Evolutionary conservation across 2,888 invertebrate species (phyloP).

Genomic region (Nomada hirtipes): DNA sequence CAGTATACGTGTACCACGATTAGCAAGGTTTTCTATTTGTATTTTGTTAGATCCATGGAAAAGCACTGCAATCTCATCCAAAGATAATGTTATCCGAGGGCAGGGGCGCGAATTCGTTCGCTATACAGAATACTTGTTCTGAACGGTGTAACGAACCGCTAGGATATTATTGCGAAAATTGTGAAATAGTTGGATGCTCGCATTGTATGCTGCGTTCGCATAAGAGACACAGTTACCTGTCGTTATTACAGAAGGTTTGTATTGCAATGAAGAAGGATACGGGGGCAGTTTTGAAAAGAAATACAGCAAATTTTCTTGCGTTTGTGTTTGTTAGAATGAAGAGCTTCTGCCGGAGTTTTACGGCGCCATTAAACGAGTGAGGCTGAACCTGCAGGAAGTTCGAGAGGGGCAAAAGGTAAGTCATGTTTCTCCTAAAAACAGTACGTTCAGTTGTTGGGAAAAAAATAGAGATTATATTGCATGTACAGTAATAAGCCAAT

Average conservation of each 20-base stretch:
- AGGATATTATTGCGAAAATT: constrained; percentile 83
- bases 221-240: constrained; percentile 77
- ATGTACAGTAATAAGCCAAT: constrained; percentile 8
- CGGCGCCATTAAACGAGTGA: constrained; percentile 67
- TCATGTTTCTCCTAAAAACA: constrained; percentile 10
- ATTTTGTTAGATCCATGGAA: constrained; percentile 80
- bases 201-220: constrained; percentile 83
- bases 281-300: constrained; percentile 7
- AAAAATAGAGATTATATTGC: constrained; percentile 1
- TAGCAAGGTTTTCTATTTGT: constrained; percentile 10
- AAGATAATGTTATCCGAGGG: constrained; percentile 41
- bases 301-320: constrained; percentile 39
- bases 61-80: constrained; percentile 79
- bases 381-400: constrained; percentile 75
- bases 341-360: constrained; percentile 72
- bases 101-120: background rate
- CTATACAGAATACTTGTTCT: constrained; percentile 71
- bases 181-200: constrained; percentile 82
- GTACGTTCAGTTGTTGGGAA: background rate
- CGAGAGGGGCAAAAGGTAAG: constrained; percentile 82
- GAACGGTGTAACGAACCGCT: constrained; percentile 64
- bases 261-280: background rate
- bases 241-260: constrained; percentile 81
- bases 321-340: constrained; percentile 77
- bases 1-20: background rate